Base-by-base conservation (phyloP, 2,888 invertebrate genomes). In the Noctua comes region DNA sequence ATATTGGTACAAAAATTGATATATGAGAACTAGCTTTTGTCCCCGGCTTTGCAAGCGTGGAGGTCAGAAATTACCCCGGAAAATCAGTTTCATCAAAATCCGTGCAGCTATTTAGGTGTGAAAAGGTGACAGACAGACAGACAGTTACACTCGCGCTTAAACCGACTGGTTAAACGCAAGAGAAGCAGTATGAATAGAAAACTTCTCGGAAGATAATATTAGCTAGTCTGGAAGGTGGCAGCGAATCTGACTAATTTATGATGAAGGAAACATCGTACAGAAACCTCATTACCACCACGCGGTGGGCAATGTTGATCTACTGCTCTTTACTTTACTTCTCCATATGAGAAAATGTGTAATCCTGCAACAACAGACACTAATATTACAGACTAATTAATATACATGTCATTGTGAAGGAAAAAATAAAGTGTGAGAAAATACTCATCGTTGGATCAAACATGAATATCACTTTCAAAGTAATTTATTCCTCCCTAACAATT, bases 401-500 rank as follows among this genome's bases (percentile, higher is more conserved):
- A 43, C 11, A 31, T 18, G 27, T 59, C 16, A 27, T 18, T 31
- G 18, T 62, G 0, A 27, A 62, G 7, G 31, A 27, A 59, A 59
- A 31, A 57, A 54, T 8, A 57, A n/a, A 16, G 2, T 2, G 7
- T 59, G 7, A 59, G 13, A 13, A 62, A 62, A 18, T 31, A 62
- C 31, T 64, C 31, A 10, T 36, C 62, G 0, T 64, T 64, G 21
- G 62, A 31, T 64, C 3, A 64, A 64, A 64, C 59, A 59, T 27
- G 27, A 59, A 18, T 27, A 59, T 59, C 8, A 31, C 31, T 62
- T 62, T 62, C 1, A 31, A 62, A 62, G 18, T 62, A 62, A 62
- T 62, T 62, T 62, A 18, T 62, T 31, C 62, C 27, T 27, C 36
- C 27, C 59, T 46, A n/a, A 64, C 46, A 80, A 46, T 78, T 68